These are phyloP conservation scores for Ceratosolen solmsi DNA, from an alignment of 1,140 invertebrate genomes.

Conservation along the genomic window DNA sequence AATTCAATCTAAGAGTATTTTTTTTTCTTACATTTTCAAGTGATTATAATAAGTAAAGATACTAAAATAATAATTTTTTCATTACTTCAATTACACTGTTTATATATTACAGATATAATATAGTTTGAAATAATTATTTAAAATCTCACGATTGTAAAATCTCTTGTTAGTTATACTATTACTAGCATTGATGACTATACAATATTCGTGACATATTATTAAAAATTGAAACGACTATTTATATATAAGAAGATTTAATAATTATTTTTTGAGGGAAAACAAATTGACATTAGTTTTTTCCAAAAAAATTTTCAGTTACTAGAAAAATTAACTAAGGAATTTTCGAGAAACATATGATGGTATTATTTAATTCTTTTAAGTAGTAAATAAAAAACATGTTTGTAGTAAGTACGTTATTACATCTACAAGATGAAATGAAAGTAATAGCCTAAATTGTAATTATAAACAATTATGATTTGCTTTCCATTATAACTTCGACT, in stretches of 20 bases:
- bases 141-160: not conserved
- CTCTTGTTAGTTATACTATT: not conserved
- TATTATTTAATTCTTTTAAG: not conserved
- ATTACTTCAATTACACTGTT: not conserved
- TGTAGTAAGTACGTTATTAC: not conserved
- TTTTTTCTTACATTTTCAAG: not conserved
- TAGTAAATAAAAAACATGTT: not conserved
- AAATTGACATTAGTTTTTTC: no score
- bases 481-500: not conserved
- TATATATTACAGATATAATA: not conserved
- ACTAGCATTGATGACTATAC: not conserved
- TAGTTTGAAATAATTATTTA: not conserved
- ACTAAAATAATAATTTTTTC: constrained; percentile 4
- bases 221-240: no score
- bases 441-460: no score
- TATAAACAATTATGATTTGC: not conserved
- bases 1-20: not conserved
- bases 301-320: no score
- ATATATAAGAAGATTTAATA: no score
- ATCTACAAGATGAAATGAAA: not conserved
- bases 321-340: no score
- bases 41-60: not conserved
- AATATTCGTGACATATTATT: not conserved
- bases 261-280: no score
- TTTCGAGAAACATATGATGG: no score